phyloP scores from a whole-genome alignment of 2,797 vertebrate species.

The Picus viridis region DNA sequence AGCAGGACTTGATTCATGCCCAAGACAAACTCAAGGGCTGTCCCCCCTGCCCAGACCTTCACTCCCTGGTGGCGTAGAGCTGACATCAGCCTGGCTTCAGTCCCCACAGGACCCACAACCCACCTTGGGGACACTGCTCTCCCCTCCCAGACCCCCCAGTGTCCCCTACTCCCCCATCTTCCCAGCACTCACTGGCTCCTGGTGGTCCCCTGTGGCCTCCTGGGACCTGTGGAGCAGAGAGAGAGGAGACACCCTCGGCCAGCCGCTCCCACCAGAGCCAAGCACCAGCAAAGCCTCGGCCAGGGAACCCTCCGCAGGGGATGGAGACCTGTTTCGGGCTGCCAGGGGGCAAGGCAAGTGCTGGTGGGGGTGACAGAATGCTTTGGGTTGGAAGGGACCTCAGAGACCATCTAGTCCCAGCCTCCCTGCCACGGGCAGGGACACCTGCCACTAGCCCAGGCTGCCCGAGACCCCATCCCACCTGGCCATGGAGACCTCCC shows the following conservation, averaged over 20 bases:
- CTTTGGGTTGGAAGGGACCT: no score
- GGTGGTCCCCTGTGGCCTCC: not conserved
- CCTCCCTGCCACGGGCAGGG: no score
- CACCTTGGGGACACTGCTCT: not conserved
- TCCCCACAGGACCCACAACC: not conserved
- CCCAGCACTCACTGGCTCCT: not conserved
- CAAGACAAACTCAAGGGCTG: not conserved
- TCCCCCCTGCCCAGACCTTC: not conserved
- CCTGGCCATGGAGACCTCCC: no score
- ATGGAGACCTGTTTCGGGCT: not conserved
- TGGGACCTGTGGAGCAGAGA: not conserved
- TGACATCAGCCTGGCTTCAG: not conserved
- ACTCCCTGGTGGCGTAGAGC: rapidly evolving
- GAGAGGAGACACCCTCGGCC: no score
- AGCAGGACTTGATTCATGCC: not conserved
- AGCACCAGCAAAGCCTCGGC: not conserved
- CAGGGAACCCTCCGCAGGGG: not conserved
- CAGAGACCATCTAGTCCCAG: no score
- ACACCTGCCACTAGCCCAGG: no score
- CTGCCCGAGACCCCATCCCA: no score
- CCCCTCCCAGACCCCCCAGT: rapidly evolving
- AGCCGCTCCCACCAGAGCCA: rapidly evolving
- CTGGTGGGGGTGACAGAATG: not conserved
- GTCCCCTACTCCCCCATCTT: rapidly evolving
- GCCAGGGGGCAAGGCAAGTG: rapidly evolving